Percentiles rank a stretch among this genome's conserved stretches.
These are phyloP conservation scores for Hoplodrina ambigua DNA, from an alignment of 2,888 invertebrate species.

Conservation along the genomic window DNA sequence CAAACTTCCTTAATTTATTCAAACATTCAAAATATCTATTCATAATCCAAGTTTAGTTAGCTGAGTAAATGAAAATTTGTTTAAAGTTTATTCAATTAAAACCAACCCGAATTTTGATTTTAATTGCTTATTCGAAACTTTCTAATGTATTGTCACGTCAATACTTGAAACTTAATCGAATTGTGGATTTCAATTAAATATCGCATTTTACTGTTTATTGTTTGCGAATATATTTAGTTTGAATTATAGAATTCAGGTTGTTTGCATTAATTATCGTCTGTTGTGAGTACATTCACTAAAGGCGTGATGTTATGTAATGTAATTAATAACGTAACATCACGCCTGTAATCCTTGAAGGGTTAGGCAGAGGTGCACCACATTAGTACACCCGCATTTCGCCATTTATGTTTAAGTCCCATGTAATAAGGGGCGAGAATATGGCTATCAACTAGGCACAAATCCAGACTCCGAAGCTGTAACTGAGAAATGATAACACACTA, in stretches of 20 bases:
- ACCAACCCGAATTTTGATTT: constrained; percentile 67
- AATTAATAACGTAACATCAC: no score
- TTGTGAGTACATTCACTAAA: neutral
- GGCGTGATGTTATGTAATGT: no score
- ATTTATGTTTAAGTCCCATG: no score
- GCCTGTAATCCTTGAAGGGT: no score
- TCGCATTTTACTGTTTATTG: constrained; percentile 38
- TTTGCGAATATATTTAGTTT: constrained; percentile 34
- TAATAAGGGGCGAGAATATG: no score
- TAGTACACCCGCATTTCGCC: no score
- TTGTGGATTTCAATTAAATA: constrained; percentile 60
- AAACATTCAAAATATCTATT: constrained; percentile 72
- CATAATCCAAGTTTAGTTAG: constrained; percentile 64
- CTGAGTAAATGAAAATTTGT: constrained; percentile 75
- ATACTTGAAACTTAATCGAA: constrained; percentile 64
- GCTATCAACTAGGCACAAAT: no score
- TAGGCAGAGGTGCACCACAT: no score
- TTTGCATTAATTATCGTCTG: constrained; percentile 30
- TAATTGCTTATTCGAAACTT: constrained; percentile 73
- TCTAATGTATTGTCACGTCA: constrained; percentile 56
- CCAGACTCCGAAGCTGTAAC: no score
- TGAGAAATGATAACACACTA: no score
- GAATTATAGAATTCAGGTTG: constrained; percentile 10
- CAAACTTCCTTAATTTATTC: constrained; percentile 68
- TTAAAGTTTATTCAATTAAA: constrained; percentile 73